Percentiles rank a stretch among this genome's conserved stretches.
These are phyloP conservation scores for Corticium candelabrum DNA, from an alignment of 37 sponge, comb jelly and placozoan species.

Conservation along the genomic window DNA sequence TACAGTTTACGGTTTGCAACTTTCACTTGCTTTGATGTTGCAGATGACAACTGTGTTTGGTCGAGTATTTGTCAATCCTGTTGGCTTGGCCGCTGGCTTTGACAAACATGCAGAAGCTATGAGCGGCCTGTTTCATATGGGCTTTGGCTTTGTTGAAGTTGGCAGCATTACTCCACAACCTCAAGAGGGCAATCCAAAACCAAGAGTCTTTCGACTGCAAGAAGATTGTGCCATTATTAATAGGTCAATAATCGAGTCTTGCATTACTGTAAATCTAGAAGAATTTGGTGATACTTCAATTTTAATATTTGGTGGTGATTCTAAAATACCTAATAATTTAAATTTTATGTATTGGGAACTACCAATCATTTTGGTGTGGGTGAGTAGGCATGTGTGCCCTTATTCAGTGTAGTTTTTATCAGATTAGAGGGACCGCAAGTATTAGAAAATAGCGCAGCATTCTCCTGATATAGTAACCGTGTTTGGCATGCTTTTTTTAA, in stretches of 20 bases:
- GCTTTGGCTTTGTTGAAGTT: conserved; percentile 88
- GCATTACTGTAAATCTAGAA: no score
- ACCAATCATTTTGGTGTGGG: neutral
- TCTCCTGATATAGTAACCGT: no score
- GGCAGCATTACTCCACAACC: conserved; percentile 87
- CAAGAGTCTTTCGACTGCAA: conserved; percentile 76
- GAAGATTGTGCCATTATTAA: conserved; percentile 86
- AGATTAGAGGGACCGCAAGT: no score
- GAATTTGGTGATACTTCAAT: no score
- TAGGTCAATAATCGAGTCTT: no score
- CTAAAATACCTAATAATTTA: neutral
- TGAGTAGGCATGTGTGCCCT: neutral
- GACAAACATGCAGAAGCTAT: conserved; percentile 87
- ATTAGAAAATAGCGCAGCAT: no score
- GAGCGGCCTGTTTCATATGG: conserved; percentile 46
- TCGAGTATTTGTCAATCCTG: conserved; percentile 48
- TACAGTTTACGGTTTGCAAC: no score
- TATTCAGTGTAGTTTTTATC: no score
- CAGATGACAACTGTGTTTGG: conserved; percentile 23
- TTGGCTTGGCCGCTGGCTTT: conserved; percentile 94
- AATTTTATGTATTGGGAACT: neutral
- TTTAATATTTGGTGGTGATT: no score
- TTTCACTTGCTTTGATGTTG: no score
- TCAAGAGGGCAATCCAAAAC: conserved; percentile 71
- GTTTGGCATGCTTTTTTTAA: no score